Base-by-base conservation (phyloP, 1,140 invertebrate genomes). In the Anadara kagoshimensis region DNA sequence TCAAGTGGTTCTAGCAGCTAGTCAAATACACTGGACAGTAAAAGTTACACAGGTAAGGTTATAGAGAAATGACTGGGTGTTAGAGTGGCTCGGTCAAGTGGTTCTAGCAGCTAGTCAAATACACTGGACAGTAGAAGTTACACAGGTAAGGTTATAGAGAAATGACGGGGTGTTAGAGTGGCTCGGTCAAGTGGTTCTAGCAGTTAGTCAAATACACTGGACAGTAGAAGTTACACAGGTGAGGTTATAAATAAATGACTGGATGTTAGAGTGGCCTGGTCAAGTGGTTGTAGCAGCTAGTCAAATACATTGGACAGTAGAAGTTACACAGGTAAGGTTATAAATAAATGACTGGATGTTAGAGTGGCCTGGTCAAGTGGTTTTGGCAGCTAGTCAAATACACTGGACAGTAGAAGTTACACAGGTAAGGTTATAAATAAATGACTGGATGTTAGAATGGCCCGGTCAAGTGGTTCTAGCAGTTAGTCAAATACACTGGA, bases 401-500 rank as follows among this genome's bases (percentile, higher is more conserved):
- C 88, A 89, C 78, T 90, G 89, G 89, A 89, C 89, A 16, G 64
- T 83, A 11, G 88, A 90, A 59, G 86, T 89, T 58, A 87, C 84
- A 11, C 81, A 87, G 80, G 85, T 86, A 64, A 44, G 59, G 47
- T 20, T n/a, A n/a, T n/a, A n/a, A n/a, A n/a, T n/a, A 1, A 73
- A 75, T 29, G 81, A 89, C 54, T 90, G 89, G 89, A 88, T 90
- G 14, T 51, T 88, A 57, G 81, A 88, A 71, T 90, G 88, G 88
- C 88, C 89, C 0, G 89, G 89, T 8, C 89, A 90, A 81, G 81
- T 90, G 10, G 88, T 90, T 5, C 82, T 90, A 22, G 88, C 88
- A 18, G 84, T 87, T 44, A 87, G 87, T 62, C 87, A 86, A 64
- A 83, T 89, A 20, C 88, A 89, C 78, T 90, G 89, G 89, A 89